Percentiles rank a stretch among this genome's conserved stretches.
These are phyloP conservation scores for Diorhabda carinulata DNA, from an alignment of 1,140 invertebrate genomes.

Conservation along the genomic window DNA sequence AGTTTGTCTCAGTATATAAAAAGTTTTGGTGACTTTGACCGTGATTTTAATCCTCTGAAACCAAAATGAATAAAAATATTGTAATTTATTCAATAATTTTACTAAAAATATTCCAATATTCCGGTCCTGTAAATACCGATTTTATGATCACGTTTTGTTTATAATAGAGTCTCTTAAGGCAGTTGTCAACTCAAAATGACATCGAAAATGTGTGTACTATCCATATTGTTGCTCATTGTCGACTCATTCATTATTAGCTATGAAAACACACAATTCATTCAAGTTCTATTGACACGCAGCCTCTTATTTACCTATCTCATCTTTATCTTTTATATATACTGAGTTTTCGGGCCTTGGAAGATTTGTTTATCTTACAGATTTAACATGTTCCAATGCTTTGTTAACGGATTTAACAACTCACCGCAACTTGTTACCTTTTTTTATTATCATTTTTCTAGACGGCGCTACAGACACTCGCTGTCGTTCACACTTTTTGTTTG, in stretches of 20 bases:
- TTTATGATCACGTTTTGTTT: constrained; percentile 10
- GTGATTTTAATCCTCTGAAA: no score
- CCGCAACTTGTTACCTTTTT: constrained; percentile 4
- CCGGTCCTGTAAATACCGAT: no score
- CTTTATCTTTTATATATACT: not conserved
- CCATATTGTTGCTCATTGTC: constrained; percentile 9
- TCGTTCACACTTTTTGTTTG: not conserved
- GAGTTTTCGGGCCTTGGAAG: constrained; percentile 4
- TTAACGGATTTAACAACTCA: constrained; percentile 9
- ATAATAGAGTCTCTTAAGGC: not conserved
- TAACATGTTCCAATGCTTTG: constrained; percentile 7
- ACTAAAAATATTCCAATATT: no score
- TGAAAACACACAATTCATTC: constrained; percentile 1
- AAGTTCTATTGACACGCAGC: not conserved
- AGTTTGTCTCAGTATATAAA: no score
- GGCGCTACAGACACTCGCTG: constrained; percentile 5
- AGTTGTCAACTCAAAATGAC: constrained; percentile 1
- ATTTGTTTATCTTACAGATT: constrained; percentile 9
- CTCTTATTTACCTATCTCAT: constrained; percentile 4
- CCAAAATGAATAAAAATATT: no score
- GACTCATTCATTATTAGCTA: constrained; percentile 5
- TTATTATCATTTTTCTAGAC: not conserved
- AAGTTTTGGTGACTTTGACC: no score
- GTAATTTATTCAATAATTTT: no score
- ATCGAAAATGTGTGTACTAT: constrained; percentile 1